Evolutionary conservation across 2,888 invertebrate genomes (phyloP).

Genomic region (Therioaphis trifolii): DNA sequence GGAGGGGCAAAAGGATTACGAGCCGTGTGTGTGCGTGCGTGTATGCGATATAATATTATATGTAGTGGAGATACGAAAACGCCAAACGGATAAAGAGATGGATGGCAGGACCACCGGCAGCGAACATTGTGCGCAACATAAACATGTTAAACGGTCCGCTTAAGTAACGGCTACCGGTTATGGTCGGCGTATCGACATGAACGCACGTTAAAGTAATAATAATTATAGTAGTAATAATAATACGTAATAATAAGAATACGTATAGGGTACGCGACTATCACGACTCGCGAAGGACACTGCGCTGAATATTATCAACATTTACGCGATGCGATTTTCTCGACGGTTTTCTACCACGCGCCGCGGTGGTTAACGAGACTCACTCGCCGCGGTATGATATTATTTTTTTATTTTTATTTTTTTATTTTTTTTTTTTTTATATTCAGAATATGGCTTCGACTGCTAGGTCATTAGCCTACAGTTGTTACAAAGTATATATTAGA

Average conservation of each 20-base stretch:
- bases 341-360: background rate
- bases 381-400: too few relatives aligned
- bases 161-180: slow-evolving; percentile 48
- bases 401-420: too few relatives aligned
- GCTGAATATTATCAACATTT: background rate
- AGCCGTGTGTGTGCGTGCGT: too few relatives aligned
- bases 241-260: too few relatives aligned
- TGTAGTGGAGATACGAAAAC: background rate
- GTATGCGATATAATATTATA: too few relatives aligned
- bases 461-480: too few relatives aligned
- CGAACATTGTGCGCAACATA: slow-evolving; percentile 51
- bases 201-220: slow-evolving; percentile 2
- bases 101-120: slow-evolving; percentile 58
- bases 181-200: slow-evolving; percentile 18
- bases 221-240: background rate
- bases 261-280: background rate
- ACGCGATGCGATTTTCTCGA: background rate
- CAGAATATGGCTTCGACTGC: too few relatives aligned
- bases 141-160: slow-evolving; percentile 52
- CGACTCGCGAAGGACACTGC: background rate
- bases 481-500: too few relatives aligned
- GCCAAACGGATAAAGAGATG: slow-evolving; percentile 52
- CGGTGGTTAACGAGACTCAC: too few relatives aligned
- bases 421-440: too few relatives aligned
- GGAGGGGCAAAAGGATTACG: background rate